Evolutionary conservation across 2,888 invertebrate genomes (phyloP).

Genomic region (Hemithea aestivaria): DNA sequence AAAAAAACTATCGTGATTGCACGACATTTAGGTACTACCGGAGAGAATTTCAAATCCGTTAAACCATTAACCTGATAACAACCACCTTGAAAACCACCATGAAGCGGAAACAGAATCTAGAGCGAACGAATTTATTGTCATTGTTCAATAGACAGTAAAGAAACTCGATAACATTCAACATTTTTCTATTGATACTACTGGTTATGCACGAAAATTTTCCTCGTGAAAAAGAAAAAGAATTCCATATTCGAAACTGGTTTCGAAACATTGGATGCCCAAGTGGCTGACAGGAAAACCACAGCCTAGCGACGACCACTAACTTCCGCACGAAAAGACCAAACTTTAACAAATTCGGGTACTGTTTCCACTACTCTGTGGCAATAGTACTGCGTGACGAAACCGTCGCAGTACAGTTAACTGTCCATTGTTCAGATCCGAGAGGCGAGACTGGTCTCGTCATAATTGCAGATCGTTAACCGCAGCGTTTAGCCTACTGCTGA

Average conservation of each 20-base stretch:
- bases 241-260: no score
- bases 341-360: conserved; percentile 7
- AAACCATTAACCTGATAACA: conserved; percentile 13
- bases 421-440: conserved; percentile 47
- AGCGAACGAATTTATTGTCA: conserved; percentile 12
- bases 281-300: no score
- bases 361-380: conserved; percentile 11
- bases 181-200: no score
- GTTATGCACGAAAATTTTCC: no score
- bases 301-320: no score
- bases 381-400: conserved; percentile 42
- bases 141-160: conserved; percentile 25
- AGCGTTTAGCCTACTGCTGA: conserved; percentile 21
- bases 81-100: conserved; percentile 17
- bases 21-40: conserved; percentile 23
- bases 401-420: conserved; percentile 43
- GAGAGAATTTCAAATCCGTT: conserved; percentile 23
- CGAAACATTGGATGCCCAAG: no score
- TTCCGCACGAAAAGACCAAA: no score
- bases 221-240: no score
- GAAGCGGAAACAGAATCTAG: conserved; percentile 20
- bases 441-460: conserved; percentile 45
- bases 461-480: conserved; percentile 54
- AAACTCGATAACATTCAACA: no score
- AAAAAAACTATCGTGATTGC: conserved; percentile 31